Evolutionary conservation across 2,797 vertebrate genomes (phyloP).

Genomic region (Labeo calbasu): DNA sequence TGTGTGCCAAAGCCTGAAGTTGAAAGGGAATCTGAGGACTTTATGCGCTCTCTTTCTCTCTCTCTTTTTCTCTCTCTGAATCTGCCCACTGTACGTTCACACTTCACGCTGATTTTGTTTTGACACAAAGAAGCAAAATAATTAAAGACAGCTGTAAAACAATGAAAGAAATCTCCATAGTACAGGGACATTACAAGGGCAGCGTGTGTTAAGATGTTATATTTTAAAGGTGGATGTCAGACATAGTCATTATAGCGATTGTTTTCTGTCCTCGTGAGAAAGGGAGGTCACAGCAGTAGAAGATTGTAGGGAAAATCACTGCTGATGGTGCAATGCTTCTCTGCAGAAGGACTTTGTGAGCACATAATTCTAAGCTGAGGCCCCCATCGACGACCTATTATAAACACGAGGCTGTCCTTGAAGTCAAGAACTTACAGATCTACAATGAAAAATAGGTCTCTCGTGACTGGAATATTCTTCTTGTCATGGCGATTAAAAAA

Average conservation of each 20-base stretch:
- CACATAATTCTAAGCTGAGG: slow-evolving; percentile 39
- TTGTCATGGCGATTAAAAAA: not conserved
- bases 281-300: slow-evolving; percentile 20
- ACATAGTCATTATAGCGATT: slow-evolving; percentile 37
- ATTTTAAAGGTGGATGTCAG: slow-evolving; percentile 27
- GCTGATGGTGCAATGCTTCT: slow-evolving; percentile 37
- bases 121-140: not conserved
- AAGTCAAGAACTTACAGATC: slow-evolving; percentile 30
- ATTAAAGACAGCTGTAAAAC: slow-evolving; percentile 36
- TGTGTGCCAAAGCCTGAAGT: slow-evolving; percentile 63
- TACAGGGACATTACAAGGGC: slow-evolving; percentile 7
- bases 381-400: slow-evolving; percentile 25
- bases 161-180: slow-evolving; percentile 8
- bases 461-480: slow-evolving; percentile 15
- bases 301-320: slow-evolving; percentile 50
- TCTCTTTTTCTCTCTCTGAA: slow-evolving; percentile 38
- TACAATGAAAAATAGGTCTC: slow-evolving; percentile 37
- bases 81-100: not conserved
- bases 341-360: slow-evolving; percentile 36
- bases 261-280: slow-evolving; percentile 11
- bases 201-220: not conserved
- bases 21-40: slow-evolving; percentile 59
- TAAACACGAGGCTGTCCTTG: slow-evolving; percentile 28
- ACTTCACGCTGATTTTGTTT: slow-evolving; percentile 11
- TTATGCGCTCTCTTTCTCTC: slow-evolving; percentile 49